phyloP scores from a whole-genome alignment of 2,888 invertebrate genomes.

The Agapostemon virescens region DNA sequence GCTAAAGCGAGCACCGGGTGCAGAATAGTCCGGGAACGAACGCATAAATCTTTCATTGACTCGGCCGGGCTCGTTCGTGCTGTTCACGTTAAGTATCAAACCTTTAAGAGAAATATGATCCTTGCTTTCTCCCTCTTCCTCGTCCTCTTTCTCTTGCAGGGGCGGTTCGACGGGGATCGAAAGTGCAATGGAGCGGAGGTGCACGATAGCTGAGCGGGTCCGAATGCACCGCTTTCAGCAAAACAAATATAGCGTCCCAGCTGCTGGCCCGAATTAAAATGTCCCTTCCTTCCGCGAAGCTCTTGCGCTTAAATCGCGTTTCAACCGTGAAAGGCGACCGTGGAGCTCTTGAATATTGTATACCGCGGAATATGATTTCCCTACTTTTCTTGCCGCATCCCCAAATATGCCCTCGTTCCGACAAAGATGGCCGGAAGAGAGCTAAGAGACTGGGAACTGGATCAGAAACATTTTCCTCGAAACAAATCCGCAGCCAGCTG shows the following conservation, averaged over 20 bases:
- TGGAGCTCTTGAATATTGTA: slow-evolving; percentile 34
- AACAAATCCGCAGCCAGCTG: slow-evolving; percentile 48
- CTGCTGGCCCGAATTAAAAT: slow-evolving; percentile 43
- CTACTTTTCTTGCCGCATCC: not conserved
- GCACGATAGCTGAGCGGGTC: slow-evolving; percentile 31
- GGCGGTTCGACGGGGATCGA: slow-evolving; percentile 31
- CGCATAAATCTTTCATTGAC: slow-evolving; percentile 65
- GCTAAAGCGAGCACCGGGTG: slow-evolving; percentile 24
- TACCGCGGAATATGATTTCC: slow-evolving; percentile 15
- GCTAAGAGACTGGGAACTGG: slow-evolving; percentile 9
- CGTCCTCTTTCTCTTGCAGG: not conserved
- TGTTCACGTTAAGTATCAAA: slow-evolving; percentile 61
- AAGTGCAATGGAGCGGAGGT: slow-evolving; percentile 46
- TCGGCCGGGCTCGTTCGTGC: slow-evolving; percentile 23
- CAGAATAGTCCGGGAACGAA: slow-evolving; percentile 28
- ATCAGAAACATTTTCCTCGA: slow-evolving; percentile 40
- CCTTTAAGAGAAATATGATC: slow-evolving; percentile 66
- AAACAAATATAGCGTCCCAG: slow-evolving; percentile 48
- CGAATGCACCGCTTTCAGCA: slow-evolving; percentile 28
- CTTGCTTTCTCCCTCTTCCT: slow-evolving; percentile 12
- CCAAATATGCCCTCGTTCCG: not conserved
- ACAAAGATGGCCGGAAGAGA: not conserved
- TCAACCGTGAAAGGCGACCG: not conserved
- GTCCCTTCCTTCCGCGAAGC: slow-evolving; percentile 1
- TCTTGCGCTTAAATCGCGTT: slow-evolving; percentile 48